A percentile compares a stretch with the other conserved stretches of the same genome.
phyloP scores from a whole-genome alignment of 2,888 invertebrate species.

The Melanotus villosus region DNA sequence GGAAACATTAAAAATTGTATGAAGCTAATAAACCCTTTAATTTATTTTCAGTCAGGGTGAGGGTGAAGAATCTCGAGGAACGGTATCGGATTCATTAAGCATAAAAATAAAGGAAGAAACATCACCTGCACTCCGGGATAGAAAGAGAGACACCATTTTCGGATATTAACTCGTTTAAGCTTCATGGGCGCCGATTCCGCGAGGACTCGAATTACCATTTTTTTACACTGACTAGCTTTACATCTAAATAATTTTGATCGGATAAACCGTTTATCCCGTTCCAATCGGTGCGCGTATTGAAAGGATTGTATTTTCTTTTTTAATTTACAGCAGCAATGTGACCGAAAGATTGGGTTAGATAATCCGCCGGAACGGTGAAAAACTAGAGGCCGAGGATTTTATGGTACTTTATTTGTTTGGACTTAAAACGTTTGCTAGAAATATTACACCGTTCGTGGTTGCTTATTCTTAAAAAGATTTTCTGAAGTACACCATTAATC shows the following conservation, averaged over 20 bases:
- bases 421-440: too few relatives aligned
- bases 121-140: not conserved
- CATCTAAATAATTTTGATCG: constrained; percentile 9
- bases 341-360: constrained; percentile 17
- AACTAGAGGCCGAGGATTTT: not conserved
- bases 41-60: constrained; percentile 33
- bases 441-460: too few relatives aligned
- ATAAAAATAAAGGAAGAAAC: constrained; percentile 29
- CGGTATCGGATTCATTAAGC: constrained; percentile 28
- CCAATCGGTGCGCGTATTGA: not conserved
- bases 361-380: not conserved
- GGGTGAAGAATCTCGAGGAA: constrained; percentile 19
- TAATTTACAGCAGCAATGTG: constrained; percentile 12
- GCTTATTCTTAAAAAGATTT: too few relatives aligned
- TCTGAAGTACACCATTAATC: too few relatives aligned
- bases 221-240: constrained; percentile 2
- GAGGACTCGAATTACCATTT: not conserved
- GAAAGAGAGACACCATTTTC: not conserved
- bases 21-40: constrained; percentile 37
- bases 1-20: constrained; percentile 36
- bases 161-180: constrained; percentile 4
- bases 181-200: constrained; percentile 6
- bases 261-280: constrained; percentile 10
- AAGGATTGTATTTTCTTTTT: constrained; percentile 13
- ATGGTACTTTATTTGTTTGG: too few relatives aligned